Base-by-base conservation (phyloP, 2,888 invertebrate species). In the Teleogryllus oceanicus region DNA sequence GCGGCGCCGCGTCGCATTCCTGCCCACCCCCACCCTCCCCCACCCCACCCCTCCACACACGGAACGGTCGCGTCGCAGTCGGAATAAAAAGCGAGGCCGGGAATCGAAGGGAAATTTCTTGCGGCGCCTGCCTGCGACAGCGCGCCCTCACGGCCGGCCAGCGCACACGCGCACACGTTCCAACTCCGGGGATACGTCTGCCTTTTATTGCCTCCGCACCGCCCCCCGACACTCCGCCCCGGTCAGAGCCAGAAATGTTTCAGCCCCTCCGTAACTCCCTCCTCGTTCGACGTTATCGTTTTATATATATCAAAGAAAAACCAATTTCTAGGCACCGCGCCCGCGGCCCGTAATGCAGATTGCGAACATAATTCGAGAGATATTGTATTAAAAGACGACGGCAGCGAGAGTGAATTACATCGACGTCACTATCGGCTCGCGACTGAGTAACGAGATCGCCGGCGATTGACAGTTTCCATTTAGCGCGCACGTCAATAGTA, bases 41-140 rank as follows among this genome's bases (percentile, higher is more conserved):
- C 4, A 16, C 62, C 62, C 62, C 16, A 11, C 13, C n/a, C n/a
- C 62, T n/a, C 62, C 62, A 62, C 16, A 16, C 62, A 62, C 16
- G 62, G n/a, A 62, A 62, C n/a, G 62, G 37, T 37, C 62, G 62
- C 62, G 62, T 16, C 16, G 62, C 16, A 62, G 62, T 13, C 62
- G 62, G 62, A 62, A n/a, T 62, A 62, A 62, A 62, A 62, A 62
- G n/a, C 13, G 62, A 62, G 62, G 62, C n/a, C 62, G 62, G n/a
- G 62, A 12, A 62, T 62, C n/a, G 62, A 62, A 62, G 62, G 62
- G 62, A 62, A 13, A 62, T 62, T 62, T n/a, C 62, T 62, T 62
- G 62, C n/a, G n/a, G n/a, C 62, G 37, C 37, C 37, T 37, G 37
- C 37, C 37, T 37, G 37, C 37, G 37, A 37, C 37, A 37, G 37